Base-by-base conservation (phyloP, 2,888 invertebrate genomes). In the Panzeria rudis region DNA sequence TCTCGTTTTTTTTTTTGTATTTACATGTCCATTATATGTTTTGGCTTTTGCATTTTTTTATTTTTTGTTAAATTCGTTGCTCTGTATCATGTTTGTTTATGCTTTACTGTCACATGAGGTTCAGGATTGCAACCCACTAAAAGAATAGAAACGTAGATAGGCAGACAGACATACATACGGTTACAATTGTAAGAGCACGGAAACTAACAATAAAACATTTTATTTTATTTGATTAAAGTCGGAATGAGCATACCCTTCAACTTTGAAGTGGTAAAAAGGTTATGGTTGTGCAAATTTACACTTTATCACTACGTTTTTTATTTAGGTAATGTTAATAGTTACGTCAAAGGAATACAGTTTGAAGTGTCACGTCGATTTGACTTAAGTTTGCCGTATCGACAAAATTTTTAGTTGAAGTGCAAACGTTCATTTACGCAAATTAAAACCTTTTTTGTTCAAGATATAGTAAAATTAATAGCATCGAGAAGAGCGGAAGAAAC, bases 91-190 rank as follows among this genome's bases (percentile, higher is more conserved):
- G 84, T 81, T 84, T 76, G 77, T 59, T 84, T 80, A 84, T 84
- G 81, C 76, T 68, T 71, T 77, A 84, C 72, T 84, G 84, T 84
- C 84, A 84, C 84, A 84, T 77, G 81, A 77, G 80, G 76, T 84
- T 80, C 47, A 72, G 41, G 35, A 80, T 68, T 62, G 73, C 84
- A 84, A 84, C 32, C 84, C 81, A 78, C 81, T 69, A 77, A 68
- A 72, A 72, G 44, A 68, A 71, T 66, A 76, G 52, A 73, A 38
- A 29, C 47, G 13, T 25, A 52, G 41, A 71, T 44, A 79, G 71
- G 71, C 29, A 29, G 29, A 56, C 35, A 66, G 54, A 61, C 29
- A 61, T 15, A 17, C 52, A 62, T n/a, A 59, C 47, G 29, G 8
- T 41, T 9, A 50, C 56, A 61, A 61, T 66, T 59, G 47, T 25